These are phyloP conservation scores for Dichetophora obliterata DNA, from an alignment of 2,888 invertebrate genomes.

Conservation along the genomic window DNA sequence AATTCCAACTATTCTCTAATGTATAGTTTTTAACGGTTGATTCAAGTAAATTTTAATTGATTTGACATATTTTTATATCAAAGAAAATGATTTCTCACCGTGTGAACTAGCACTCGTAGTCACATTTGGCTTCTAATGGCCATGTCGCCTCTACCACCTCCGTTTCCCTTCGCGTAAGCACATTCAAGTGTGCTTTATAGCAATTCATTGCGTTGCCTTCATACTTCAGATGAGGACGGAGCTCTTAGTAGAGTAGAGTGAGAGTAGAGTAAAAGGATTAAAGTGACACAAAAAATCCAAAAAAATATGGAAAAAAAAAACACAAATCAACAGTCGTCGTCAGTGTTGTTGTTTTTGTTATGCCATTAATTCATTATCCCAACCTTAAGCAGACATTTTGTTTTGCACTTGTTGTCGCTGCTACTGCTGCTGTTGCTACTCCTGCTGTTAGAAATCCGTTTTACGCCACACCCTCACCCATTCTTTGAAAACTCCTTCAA, in stretches of 20 bases:
- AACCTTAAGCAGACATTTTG: background rate
- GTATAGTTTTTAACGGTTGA: no score
- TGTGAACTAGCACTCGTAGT: no score
- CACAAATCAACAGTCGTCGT: slow-evolving; percentile 25
- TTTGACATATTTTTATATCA: no score
- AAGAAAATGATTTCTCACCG: no score
- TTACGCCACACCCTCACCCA: background rate
- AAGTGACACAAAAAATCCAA: background rate
- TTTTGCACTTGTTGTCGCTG: background rate
- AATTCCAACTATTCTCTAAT: no score
- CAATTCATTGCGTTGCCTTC: background rate
- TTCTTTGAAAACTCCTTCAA: background rate
- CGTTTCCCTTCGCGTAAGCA: no score
- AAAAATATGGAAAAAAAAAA: slow-evolving; percentile 1
- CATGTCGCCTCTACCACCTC: background rate
- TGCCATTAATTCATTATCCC: slow-evolving; percentile 24
- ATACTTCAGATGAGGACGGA: background rate
- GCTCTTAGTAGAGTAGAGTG: background rate
- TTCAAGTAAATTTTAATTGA: no score
- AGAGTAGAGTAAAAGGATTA: background rate
- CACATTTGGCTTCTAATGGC: no score
- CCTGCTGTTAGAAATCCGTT: background rate
- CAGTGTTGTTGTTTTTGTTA: slow-evolving; percentile 3
- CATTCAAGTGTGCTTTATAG: background rate
- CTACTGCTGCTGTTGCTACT: background rate